These are phyloP conservation scores for Platalea minor DNA, from an alignment of 2,797 vertebrate species.

Conservation along the genomic window DNA sequence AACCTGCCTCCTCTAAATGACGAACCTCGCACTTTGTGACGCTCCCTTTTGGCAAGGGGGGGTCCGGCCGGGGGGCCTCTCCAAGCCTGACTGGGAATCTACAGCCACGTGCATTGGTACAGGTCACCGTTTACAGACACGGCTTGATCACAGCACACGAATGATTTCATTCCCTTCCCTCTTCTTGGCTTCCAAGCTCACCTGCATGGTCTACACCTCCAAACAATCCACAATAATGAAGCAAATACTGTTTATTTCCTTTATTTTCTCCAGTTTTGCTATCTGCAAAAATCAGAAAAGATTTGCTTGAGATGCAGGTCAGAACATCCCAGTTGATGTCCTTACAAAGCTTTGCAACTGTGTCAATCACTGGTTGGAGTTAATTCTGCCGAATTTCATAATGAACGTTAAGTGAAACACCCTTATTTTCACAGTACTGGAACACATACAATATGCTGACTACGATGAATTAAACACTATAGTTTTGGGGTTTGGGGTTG, in stretches of 20 bases:
- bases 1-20: background rate
- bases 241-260: background rate
- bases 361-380: background rate
- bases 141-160: background rate
- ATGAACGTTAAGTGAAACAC: background rate
- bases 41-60: slow-evolving; percentile 8
- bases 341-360: background rate
- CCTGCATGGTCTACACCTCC: background rate
- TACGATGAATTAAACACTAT: background rate
- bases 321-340: background rate
- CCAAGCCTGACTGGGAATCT: background rate
- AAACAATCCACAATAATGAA: slow-evolving; percentile 3
- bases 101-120: background rate
- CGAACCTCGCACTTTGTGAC: slow-evolving; percentile 22
- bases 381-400: background rate
- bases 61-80: slow-evolving; percentile 9
- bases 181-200: background rate
- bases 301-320: background rate
- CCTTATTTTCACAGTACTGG: background rate
- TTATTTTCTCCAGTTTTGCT: slow-evolving; percentile 4
- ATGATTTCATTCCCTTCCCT: background rate
- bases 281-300: slow-evolving; percentile 10
- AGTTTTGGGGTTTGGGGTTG: background rate
- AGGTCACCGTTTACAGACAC: slow-evolving; percentile 45
- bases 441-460: too few relatives aligned